Percentiles rank a stretch among this genome's conserved stretches.
Evolutionary conservation across 2,113 vertebrate genomes (phyloP).

Genomic region (Eolophus roseicapilla): DNA sequence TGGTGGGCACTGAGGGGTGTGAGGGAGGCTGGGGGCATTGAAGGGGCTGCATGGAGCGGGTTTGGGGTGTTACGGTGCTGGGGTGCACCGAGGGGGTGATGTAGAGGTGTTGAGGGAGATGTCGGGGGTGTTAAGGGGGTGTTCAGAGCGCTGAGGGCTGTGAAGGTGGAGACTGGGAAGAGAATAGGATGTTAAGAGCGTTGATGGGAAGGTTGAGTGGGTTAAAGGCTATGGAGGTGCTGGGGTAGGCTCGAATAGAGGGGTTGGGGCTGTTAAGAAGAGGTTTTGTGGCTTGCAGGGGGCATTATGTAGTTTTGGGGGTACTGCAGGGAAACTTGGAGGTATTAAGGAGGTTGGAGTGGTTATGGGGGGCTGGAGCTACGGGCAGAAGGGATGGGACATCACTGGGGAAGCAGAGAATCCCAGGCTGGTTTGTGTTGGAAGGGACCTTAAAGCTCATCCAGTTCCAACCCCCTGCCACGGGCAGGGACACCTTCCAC

Average conservation of each 20-base stretch:
- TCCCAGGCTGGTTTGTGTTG: no score
- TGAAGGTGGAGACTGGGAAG: no score
- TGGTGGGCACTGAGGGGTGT: no score
- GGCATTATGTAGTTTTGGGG: rapidly evolving
- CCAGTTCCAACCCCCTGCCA: no score
- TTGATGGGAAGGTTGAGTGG: not conserved
- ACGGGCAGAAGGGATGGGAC: no score
- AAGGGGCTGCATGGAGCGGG: no score
- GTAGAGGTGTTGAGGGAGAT: no score
- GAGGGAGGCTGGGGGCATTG: not conserved
- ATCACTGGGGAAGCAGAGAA: rapidly evolving
- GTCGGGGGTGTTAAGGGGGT: no score
- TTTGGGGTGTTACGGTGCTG: no score
- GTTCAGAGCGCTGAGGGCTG: not conserved
- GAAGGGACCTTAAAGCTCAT: no score
- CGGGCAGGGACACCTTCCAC: not conserved
- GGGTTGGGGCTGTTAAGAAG: rapidly evolving
- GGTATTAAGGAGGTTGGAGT: not conserved
- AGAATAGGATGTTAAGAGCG: not conserved
- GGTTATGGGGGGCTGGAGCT: not conserved
- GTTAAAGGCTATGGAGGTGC: not conserved
- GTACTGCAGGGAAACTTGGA: not conserved
- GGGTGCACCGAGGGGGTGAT: not conserved
- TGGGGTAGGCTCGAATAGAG: not conserved
- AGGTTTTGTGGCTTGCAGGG: not conserved